Evolutionary conservation across 2,888 invertebrate species (phyloP).

Genomic region (Melieria picta): DNA sequence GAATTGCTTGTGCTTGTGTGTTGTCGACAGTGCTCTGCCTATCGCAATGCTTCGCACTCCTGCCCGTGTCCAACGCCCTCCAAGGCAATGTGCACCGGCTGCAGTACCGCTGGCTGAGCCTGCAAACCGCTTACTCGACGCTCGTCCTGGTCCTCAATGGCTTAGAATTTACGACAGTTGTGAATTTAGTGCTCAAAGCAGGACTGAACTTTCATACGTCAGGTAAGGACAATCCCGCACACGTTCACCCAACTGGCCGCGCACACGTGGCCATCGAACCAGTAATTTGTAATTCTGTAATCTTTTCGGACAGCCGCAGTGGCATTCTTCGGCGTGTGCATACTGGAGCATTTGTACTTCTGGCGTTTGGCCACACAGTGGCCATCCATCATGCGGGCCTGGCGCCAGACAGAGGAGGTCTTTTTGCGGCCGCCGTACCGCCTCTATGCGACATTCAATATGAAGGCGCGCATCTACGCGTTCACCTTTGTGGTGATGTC

Average conservation of each 20-base stretch:
- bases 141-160: constrained; percentile 50
- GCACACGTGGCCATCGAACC: not conserved
- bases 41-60: constrained; percentile 58
- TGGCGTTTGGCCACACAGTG: constrained; percentile 62
- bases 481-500: constrained; percentile 52
- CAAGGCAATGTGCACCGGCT: constrained; percentile 48
- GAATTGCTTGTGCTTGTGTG: not conserved
- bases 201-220: constrained; percentile 56
- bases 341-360: constrained; percentile 58
- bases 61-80: constrained; percentile 57
- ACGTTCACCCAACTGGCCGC: not conserved
- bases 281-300: not conserved
- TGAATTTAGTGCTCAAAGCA: constrained; percentile 47
- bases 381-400: constrained; percentile 56
- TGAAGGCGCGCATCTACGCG: constrained; percentile 52
- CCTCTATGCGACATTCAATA: constrained; percentile 54
- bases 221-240: constrained; percentile 42
- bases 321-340: constrained; percentile 54
- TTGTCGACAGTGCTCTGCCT: constrained; percentile 52
- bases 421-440: constrained; percentile 60
- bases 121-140: constrained; percentile 51
- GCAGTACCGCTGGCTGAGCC: constrained; percentile 55
- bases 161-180: constrained; percentile 53
- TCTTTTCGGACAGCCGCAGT: constrained; percentile 46
- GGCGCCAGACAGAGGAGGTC: constrained; percentile 59